phyloP scores from a whole-genome alignment of 2,113 vertebrate species.

The Emydocephalus ijimae region DNA sequence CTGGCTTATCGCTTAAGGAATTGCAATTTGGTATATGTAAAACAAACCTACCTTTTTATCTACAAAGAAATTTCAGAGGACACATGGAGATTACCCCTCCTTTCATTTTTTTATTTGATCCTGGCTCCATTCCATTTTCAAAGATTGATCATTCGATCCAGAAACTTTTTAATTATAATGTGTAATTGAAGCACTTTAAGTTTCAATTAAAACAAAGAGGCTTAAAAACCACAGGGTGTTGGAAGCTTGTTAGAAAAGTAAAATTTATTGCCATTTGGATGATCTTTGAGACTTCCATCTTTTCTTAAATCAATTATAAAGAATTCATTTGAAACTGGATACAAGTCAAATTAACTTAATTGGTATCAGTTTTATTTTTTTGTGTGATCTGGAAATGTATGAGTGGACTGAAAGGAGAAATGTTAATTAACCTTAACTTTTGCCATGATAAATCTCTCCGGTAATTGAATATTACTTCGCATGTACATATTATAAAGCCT shows the following conservation, averaged over 20 bases:
- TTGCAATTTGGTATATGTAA: slow-evolving; percentile 15
- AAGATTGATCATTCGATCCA: slow-evolving; percentile 48
- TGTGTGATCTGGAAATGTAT: slow-evolving; percentile 51
- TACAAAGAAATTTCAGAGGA: slow-evolving; percentile 24
- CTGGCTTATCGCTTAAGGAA: background rate
- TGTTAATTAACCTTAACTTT: slow-evolving; percentile 62
- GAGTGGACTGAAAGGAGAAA: slow-evolving; percentile 56
- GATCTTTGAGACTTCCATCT: slow-evolving; percentile 48
- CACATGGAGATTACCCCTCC: background rate
- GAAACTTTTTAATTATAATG: slow-evolving; percentile 62
- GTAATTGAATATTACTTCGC: slow-evolving; percentile 44
- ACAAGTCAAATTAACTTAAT: slow-evolving; percentile 57
- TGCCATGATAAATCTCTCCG: slow-evolving; percentile 46
- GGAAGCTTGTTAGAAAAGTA: slow-evolving; percentile 48
- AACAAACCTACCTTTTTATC: background rate
- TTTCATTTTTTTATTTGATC: slow-evolving; percentile 12
- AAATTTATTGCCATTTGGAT: slow-evolving; percentile 60
- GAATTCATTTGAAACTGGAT: slow-evolving; percentile 54
- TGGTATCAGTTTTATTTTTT: slow-evolving; percentile 36
- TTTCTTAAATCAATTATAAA: slow-evolving; percentile 60
- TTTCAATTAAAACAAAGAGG: slow-evolving; percentile 63
- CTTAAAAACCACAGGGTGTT: slow-evolving; percentile 57
- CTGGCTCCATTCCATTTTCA: slow-evolving; percentile 38
- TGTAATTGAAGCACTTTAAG: slow-evolving; percentile 51
- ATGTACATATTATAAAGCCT: slow-evolving; percentile 3